phyloP scores from a whole-genome alignment of 2,797 vertebrate species.

The Malurus splendens region DNA sequence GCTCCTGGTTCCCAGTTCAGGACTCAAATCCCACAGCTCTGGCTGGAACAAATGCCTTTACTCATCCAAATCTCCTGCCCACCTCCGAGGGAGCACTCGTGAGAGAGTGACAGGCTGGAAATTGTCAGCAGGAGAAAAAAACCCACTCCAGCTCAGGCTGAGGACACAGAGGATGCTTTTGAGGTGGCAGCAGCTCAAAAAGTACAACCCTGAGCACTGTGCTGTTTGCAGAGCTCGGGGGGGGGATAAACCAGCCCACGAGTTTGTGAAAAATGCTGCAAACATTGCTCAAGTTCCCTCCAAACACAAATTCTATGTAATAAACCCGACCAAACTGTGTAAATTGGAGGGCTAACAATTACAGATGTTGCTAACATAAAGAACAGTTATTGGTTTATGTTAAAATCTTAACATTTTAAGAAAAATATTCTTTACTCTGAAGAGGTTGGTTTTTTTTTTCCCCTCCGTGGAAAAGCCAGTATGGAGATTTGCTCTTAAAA shows the following conservation, averaged over 20 bases:
- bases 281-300: neutral
- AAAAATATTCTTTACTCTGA: neutral
- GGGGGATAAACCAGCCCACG: neutral
- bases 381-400: neutral
- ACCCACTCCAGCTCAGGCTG: neutral
- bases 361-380: neutral
- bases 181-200: neutral
- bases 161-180: neutral
- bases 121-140: neutral
- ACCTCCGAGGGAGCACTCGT: fast-evolving
- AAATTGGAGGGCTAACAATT: neutral
- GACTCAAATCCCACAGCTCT: neutral
- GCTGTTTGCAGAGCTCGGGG: neutral
- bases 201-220: neutral
- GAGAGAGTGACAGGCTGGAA: neutral
- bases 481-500: neutral
- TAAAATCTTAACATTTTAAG: neutral
- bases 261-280: neutral
- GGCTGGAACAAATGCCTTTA: neutral
- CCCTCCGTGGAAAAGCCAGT: neutral
- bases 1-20: neutral
- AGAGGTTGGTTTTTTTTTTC: neutral
- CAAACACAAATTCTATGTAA: neutral
- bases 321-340: too few relatives aligned
- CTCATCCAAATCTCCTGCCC: neutral